These are phyloP conservation scores for Montipora capitata DNA, from an alignment of 92 coral and sea anemone genomes.

Conservation along the genomic window DNA sequence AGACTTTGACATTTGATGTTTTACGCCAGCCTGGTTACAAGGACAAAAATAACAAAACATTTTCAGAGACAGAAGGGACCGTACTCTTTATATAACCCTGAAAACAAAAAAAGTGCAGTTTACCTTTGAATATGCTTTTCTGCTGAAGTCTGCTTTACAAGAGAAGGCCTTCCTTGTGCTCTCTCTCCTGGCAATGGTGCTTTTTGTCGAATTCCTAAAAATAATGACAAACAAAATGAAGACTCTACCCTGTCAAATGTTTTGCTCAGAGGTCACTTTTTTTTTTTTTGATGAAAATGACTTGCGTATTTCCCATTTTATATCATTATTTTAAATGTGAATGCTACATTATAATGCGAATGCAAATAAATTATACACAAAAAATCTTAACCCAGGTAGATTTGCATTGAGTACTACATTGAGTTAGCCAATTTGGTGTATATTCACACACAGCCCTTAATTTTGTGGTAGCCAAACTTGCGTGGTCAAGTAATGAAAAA, in stretches of 20 bases:
- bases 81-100: neutral
- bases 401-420: too few relatives aligned
- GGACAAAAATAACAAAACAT: neutral
- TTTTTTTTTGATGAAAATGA: too few relatives aligned
- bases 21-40: too few relatives aligned
- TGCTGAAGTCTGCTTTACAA: slow-evolving; percentile 71
- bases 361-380: too few relatives aligned
- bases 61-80: too few relatives aligned
- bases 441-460: neutral
- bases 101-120: neutral
- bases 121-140: slow-evolving; percentile 87
- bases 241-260: too few relatives aligned
- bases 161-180: slow-evolving; percentile 59
- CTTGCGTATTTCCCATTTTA: too few relatives aligned
- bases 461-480: neutral
- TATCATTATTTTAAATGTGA: too few relatives aligned
- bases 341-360: too few relatives aligned
- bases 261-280: too few relatives aligned
- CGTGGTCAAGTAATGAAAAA: neutral
- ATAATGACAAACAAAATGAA: neutral
- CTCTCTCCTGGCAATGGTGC: slow-evolving; percentile 51
- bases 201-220: slow-evolving; percentile 70
- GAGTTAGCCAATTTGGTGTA: neutral
- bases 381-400: too few relatives aligned
- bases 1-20: too few relatives aligned